These are phyloP conservation scores for Lontra canadensis DNA, from an alignment of 2,113 vertebrate species.

Conservation along the genomic window DNA sequence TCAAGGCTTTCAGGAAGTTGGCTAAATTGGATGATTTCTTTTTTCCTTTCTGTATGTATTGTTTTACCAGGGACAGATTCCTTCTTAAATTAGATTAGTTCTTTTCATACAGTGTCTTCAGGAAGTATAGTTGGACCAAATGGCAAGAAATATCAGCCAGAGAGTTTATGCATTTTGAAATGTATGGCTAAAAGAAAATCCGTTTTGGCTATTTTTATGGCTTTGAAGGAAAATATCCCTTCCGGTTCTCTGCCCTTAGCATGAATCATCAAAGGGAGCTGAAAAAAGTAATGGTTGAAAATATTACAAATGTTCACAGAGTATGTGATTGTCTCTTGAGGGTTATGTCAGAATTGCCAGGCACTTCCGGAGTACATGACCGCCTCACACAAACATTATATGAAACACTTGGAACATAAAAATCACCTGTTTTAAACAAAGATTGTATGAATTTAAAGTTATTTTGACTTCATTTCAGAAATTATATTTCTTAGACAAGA, in stretches of 20 bases:
- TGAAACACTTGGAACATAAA: neutral
- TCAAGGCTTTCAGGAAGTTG: constrained; percentile 63
- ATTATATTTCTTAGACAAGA: constrained; percentile 20
- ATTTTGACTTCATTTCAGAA: constrained; percentile 38
- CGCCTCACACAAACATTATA: neutral
- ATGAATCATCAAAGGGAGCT: constrained; percentile 68
- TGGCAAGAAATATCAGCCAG: constrained; percentile 66
- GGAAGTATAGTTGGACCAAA: constrained; percentile 72
- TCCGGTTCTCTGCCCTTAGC: constrained; percentile 43
- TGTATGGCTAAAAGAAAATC: constrained; percentile 65
- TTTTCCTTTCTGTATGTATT: constrained; percentile 62
- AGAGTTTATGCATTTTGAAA: constrained; percentile 51
- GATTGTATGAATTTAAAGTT: neutral
- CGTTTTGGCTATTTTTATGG: constrained; percentile 68
- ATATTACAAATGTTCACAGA: neutral
- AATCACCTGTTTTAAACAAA: neutral
- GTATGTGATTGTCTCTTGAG: neutral
- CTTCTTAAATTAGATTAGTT: constrained; percentile 75
- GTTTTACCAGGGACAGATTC: constrained; percentile 71
- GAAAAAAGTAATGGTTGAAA: constrained; percentile 39
- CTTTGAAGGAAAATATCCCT: constrained; percentile 58
- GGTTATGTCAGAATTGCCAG: neutral
- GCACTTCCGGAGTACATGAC: neutral
- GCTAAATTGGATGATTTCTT: constrained; percentile 32
- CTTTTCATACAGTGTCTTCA: constrained; percentile 70